phyloP scores from a whole-genome alignment of 2,797 vertebrate species.

The Tenualosa thibaudeaui region DNA sequence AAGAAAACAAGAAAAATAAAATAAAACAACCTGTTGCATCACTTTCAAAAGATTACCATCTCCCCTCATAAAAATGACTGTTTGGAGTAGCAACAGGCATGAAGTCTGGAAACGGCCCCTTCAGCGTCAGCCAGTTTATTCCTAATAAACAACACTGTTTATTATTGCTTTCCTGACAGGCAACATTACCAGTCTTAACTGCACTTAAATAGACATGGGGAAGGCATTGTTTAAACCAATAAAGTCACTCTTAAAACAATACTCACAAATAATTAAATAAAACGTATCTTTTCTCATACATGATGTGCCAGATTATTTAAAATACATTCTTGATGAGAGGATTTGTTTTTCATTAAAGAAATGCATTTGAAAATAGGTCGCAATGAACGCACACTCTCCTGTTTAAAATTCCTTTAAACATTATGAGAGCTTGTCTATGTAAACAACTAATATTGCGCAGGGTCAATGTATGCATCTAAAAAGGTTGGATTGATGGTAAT shows the following conservation, averaged over 20 bases:
- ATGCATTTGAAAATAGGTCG: not conserved
- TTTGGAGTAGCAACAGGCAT: not conserved
- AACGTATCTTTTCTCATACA: not conserved
- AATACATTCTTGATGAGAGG: not conserved
- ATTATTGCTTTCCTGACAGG: not conserved
- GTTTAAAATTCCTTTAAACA: not conserved
- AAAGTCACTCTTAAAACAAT: not conserved
- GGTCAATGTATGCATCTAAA: not conserved
- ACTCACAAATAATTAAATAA: not conserved
- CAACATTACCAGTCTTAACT: not conserved
- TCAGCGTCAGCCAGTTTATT: not conserved
- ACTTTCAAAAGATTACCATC: conserved; percentile 1
- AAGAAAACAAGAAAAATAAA: not conserved
- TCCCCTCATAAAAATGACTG: not conserved
- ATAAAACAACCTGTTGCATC: not conserved
- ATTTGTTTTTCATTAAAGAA: not conserved
- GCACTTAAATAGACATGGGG: not conserved
- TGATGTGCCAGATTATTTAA: not conserved
- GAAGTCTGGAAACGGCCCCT: not conserved
- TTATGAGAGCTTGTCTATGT: not conserved
- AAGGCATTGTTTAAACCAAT: conserved; percentile 7
- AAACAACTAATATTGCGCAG: not conserved
- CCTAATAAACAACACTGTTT: not conserved
- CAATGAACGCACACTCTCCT: not conserved
- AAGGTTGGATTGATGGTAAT: not conserved